Evolutionary conservation across 2,888 invertebrate genomes (phyloP).

Genomic region (Lepidonotus clava): DNA sequence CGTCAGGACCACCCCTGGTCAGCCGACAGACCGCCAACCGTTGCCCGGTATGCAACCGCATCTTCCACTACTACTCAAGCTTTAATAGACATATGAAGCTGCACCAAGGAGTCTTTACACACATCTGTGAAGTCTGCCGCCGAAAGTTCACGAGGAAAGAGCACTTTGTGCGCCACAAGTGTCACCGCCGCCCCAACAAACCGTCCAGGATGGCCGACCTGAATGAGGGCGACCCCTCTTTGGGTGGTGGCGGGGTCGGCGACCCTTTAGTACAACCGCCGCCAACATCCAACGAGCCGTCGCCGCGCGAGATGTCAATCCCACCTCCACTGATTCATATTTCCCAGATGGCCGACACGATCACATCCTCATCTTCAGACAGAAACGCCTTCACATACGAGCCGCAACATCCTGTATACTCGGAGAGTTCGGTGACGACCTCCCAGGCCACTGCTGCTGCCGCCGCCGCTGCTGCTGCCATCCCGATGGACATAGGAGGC

Average conservation of each 20-base stretch:
- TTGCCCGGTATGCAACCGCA: constrained; percentile 63
- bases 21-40: constrained; percentile 50
- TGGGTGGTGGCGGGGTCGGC: neutral
- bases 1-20: constrained; percentile 29
- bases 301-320: constrained; percentile 4
- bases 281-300: neutral
- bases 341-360: neutral
- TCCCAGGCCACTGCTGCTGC: neutral
- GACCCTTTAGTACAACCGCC: constrained; percentile 22
- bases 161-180: constrained; percentile 67
- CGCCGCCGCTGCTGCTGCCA: neutral
- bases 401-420: neutral
- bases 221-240: neutral
- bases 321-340: constrained; percentile 26
- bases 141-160: constrained; percentile 67
- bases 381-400: constrained; percentile 51
- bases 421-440: neutral
- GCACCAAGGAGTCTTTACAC: constrained; percentile 65
- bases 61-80: constrained; percentile 65
- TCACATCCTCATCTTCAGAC: neutral
- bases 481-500: constrained; percentile 20
- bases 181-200: constrained; percentile 65
- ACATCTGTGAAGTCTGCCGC: constrained; percentile 64
- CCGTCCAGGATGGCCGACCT: constrained; percentile 50
- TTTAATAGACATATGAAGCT: constrained; percentile 66